A percentile compares a stretch with the other conserved stretches of the same genome.
Conservation (phyloP, 1,140 invertebrate genomes). For the Ptiloglossa arizonensis region DNA sequence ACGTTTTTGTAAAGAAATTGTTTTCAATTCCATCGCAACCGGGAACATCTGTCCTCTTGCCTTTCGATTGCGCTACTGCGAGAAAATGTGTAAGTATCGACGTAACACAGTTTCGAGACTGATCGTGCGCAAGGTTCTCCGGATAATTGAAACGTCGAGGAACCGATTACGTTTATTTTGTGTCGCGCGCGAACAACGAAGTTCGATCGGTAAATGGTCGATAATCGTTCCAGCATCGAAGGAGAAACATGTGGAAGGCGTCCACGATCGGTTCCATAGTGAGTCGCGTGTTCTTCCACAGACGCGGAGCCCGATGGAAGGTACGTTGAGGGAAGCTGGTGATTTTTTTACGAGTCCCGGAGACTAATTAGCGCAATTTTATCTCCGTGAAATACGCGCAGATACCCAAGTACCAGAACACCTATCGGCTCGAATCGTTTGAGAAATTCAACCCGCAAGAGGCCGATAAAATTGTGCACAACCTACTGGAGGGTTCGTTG, state of each 20-base stretch:
- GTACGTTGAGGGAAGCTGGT: too few species aligned
- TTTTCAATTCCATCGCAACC: too few species aligned
- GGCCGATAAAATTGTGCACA: conserved; percentile 52
- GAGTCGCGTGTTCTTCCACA: conserved; percentile 45
- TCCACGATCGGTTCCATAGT: conserved; percentile 31
- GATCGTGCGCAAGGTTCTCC: too few species aligned
- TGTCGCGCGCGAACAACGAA: too few species aligned
- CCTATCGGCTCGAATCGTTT: conserved; percentile 59
- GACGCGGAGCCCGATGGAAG: conserved; percentile 50
- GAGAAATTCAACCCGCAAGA: conserved; percentile 29
- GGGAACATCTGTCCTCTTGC: too few species aligned
- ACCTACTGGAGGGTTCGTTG: conserved; percentile 52
- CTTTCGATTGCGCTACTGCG: too few species aligned
- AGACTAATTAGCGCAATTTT: background rate
- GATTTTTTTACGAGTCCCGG: too few species aligned
- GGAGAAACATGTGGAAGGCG: conserved; percentile 18
- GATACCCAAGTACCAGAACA: conserved; percentile 66
- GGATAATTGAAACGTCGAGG: too few species aligned
- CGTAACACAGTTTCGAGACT: too few species aligned
- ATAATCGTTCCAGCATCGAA: conserved; percentile 27
- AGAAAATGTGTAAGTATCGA: too few species aligned
- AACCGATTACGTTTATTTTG: too few species aligned
- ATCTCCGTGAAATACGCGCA: background rate
- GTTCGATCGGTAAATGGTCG: background rate
- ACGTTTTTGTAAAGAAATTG: too few species aligned